Conservation (phyloP, 92 coral and sea anemone species). For the Isaurus tuberculatus region DNA sequence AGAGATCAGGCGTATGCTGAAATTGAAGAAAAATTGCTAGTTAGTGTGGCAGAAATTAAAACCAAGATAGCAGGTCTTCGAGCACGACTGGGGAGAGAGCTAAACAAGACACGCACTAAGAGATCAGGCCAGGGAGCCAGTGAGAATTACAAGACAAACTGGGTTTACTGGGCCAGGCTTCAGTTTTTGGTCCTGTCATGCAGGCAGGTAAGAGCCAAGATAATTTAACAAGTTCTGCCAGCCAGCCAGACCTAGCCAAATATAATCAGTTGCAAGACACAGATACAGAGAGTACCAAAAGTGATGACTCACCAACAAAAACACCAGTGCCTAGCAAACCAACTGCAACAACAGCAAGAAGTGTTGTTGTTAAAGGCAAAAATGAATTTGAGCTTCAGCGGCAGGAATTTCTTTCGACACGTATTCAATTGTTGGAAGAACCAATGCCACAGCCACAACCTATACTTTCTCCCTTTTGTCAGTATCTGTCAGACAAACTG, state of each 20-base stretch:
- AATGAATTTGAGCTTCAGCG: neutral
- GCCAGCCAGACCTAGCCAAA: neutral
- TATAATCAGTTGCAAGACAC: neutral
- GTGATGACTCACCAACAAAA: constrained; percentile 10
- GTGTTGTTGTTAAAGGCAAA: neutral
- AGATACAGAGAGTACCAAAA: neutral
- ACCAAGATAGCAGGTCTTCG: too few relatives aligned
- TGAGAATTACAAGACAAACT: constrained; percentile 47
- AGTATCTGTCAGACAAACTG: constrained; percentile 64
- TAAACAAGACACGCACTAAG: constrained; percentile 21
- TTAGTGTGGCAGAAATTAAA: constrained; percentile 47
- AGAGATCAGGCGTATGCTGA: constrained; percentile 32
- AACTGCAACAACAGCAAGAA: neutral
- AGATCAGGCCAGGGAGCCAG: constrained; percentile 55
- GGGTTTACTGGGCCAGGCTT: constrained; percentile 65
- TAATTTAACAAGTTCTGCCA: neutral
- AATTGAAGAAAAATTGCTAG: constrained; percentile 20
- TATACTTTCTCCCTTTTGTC: constrained; percentile 24
- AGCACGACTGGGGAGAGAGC: constrained; percentile 57
- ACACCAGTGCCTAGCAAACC: neutral
- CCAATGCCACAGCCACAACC: constrained; percentile 49
- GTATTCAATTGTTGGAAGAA: constrained; percentile 61
- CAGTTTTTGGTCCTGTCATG: constrained; percentile 63
- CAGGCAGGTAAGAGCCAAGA: constrained; percentile 64
- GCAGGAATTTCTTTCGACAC: constrained; percentile 57